Evolutionary conservation across 1,140 invertebrate species (phyloP), one percentile per base, ranked within the genome.

Genomic region (Drosophila parvula): DNA sequence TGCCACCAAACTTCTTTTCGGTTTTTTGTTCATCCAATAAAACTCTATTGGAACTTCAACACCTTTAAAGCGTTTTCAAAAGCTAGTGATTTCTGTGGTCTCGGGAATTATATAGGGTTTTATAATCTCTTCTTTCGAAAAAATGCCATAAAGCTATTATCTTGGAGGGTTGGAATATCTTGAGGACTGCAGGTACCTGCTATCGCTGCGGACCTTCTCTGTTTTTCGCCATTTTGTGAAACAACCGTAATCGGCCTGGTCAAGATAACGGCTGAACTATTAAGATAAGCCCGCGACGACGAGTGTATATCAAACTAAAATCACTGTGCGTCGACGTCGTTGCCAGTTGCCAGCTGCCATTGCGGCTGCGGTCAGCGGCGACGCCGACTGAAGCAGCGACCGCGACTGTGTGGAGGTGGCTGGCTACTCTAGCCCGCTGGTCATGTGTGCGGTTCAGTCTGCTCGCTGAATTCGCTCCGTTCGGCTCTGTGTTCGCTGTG

Each of bases 381-480:
- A 38, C 73, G 38, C 41, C 48, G 32, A n/a, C 70, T 6, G 68
- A 16, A 45, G 48, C 57, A 61, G 65, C 48, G 45, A 59, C 45
- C 22, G 12, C 62, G 32, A 40, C 63, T 45, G 41, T 45, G 41
- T 51, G 59, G 34, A 43, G 48, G 44, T 18, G 55, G 74, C 56
- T 48, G 55, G 74, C 56, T 48, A 57, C 74, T 78, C 75, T 70
- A 68, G 67, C 38, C 61, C 48, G 64, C 51, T 81, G 83, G 64
- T 75, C 82, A 81, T 78, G 74, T 77, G 73, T 65, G 58, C 38
- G 65, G 79, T 88, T 86, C 77, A 88, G 83, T 86, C 84, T 83
- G 84, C 68, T 83, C 79, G 71, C 77, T 88, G 71, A 77, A 74
- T 86, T 88, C 83, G 83, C 79, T 76, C 56, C 83, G 83, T 88